These are phyloP conservation scores for Neuroterus valhalla DNA, from an alignment of 1,140 invertebrate species.

Conservation along the genomic window DNA sequence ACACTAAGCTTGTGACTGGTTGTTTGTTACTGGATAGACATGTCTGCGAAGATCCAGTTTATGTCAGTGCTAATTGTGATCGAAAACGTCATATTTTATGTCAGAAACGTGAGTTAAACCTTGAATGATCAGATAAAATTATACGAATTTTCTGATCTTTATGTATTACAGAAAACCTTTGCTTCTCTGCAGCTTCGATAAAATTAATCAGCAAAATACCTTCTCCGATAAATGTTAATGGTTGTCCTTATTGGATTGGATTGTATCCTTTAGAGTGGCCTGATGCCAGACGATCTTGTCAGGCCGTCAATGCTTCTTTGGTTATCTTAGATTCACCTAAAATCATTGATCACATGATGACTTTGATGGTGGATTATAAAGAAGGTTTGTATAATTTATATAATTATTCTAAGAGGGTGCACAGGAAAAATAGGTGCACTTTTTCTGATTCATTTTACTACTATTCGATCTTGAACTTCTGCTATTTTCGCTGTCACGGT, in stretches of 20 bases:
- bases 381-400: constrained; percentile 30
- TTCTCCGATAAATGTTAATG: constrained; percentile 22
- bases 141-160: neutral
- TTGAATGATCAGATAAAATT: neutral
- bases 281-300: constrained; percentile 38
- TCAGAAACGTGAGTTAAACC: constrained; percentile 62
- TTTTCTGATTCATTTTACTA: too few relatives aligned
- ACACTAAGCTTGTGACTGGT: constrained; percentile 49
- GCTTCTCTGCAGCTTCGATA: constrained; percentile 32
- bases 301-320: constrained; percentile 38
- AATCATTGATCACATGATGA: constrained; percentile 44
- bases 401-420: neutral
- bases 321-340: constrained; percentile 43
- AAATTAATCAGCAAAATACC: constrained; percentile 30
- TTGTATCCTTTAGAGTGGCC: constrained; percentile 37
- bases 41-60: constrained; percentile 62
- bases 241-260: constrained; percentile 48
- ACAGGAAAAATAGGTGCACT: neutral
- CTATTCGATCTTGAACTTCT: too few relatives aligned
- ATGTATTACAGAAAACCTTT: neutral
- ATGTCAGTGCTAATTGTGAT: constrained; percentile 70
- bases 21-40: constrained; percentile 74
- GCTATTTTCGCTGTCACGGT: too few relatives aligned
- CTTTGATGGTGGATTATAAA: constrained; percentile 47
- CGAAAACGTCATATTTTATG: constrained; percentile 73